Conservation (phyloP, 2,888 invertebrate genomes). For the Drosophila dives region DNA sequence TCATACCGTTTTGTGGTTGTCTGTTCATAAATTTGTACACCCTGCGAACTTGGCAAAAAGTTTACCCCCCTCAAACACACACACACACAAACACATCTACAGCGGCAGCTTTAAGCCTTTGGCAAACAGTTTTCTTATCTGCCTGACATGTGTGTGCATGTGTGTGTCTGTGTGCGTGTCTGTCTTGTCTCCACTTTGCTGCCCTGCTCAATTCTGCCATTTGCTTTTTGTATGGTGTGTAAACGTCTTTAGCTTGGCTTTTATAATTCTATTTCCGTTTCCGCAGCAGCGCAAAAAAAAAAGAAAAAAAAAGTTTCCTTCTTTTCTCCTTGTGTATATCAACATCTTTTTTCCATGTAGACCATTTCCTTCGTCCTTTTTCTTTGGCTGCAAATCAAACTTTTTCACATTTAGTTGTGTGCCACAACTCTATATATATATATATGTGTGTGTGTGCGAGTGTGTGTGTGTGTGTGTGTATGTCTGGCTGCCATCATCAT, state of each 20-base stretch:
- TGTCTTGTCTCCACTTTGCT: background rate
- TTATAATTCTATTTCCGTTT: conserved; percentile 83
- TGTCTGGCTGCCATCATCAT: conserved; percentile 59
- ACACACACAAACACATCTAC: conserved; percentile 6
- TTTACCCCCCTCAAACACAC: conserved; percentile 20
- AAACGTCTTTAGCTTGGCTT: conserved; percentile 77
- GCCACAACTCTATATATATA: conserved; percentile 5
- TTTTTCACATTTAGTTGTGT: conserved; percentile 55
- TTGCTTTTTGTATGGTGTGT: conserved; percentile 65
- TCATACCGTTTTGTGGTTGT: conserved; percentile 68
- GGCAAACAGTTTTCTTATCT: conserved; percentile 73
- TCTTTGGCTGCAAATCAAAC: conserved; percentile 63
- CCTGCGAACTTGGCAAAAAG: conserved; percentile 59
- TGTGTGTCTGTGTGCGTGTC: conserved; percentile 5
- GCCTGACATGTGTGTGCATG: conserved; percentile 41
- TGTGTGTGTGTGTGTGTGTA: conserved; percentile 18
- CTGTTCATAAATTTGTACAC: conserved; percentile 80
- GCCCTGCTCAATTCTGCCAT: conserved; percentile 13
- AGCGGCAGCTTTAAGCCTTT: conserved; percentile 61
- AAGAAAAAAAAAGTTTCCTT: conserved; percentile 14
- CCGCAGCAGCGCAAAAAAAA: conserved; percentile 58
- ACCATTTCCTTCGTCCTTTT: conserved; percentile 53
- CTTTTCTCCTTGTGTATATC: conserved; percentile 37
- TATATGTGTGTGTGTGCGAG: conserved; percentile 1
- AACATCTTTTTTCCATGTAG: conserved; percentile 64